A percentile compares a stretch with the other conserved stretches of the same genome.
Conservation (phyloP, 2,888 invertebrate genomes). For the Laspeyria flexula region DNA sequence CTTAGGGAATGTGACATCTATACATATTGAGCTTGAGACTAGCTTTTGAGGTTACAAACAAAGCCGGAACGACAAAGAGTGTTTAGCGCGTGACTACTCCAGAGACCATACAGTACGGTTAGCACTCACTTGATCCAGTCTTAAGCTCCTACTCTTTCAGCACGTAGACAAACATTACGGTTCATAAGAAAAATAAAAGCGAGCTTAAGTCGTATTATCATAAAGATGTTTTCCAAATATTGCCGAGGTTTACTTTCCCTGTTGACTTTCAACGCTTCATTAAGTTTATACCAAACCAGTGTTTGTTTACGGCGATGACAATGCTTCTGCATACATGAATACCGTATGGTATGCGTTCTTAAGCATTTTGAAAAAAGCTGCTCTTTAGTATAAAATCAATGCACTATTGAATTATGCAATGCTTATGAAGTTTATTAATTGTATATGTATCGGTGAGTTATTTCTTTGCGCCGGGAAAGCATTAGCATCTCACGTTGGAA, state of each 20-base stretch:
- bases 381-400: slow-evolving; percentile 22
- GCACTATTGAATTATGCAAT: slow-evolving; percentile 20
- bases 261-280: slow-evolving; percentile 72
- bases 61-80: slow-evolving; percentile 24
- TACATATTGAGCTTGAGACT: slow-evolving; percentile 1
- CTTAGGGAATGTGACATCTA: neutral
- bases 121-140: slow-evolving; percentile 29
- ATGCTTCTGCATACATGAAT: slow-evolving; percentile 44
- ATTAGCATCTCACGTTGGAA: slow-evolving; percentile 68
- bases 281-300: slow-evolving; percentile 65
- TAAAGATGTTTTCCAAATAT: slow-evolving; percentile 64
- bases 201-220: slow-evolving; percentile 52
- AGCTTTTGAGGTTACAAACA: slow-evolving; percentile 24
- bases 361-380: slow-evolving; percentile 28
- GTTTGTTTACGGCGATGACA: slow-evolving; percentile 56
- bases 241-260: slow-evolving; percentile 54
- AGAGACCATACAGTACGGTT: slow-evolving; percentile 33
- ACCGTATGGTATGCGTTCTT: slow-evolving; percentile 23
- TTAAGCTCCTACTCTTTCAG: slow-evolving; percentile 33
- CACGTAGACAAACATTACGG: slow-evolving; percentile 36
- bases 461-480: slow-evolving; percentile 63
- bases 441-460: slow-evolving; percentile 56
- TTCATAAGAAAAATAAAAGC: slow-evolving; percentile 52
- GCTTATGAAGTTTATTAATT: slow-evolving; percentile 22
- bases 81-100: slow-evolving; percentile 29